A percentile compares a stretch with the other conserved stretches of the same genome.
These are phyloP conservation scores for Siderastrea radians DNA, from an alignment of 92 coral and sea anemone species.

Conservation along the genomic window DNA sequence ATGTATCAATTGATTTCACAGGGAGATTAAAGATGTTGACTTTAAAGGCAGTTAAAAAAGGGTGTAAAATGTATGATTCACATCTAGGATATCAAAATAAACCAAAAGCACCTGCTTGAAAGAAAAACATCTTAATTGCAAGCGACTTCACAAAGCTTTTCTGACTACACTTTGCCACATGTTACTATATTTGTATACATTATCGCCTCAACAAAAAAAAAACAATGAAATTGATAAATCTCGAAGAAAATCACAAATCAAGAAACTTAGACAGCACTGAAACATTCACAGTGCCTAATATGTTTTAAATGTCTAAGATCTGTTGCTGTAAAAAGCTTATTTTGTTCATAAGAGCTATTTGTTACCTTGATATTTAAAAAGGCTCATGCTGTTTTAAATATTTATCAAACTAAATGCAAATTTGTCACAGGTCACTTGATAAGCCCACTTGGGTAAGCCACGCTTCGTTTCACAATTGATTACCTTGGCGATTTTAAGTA, in stretches of 20 bases:
- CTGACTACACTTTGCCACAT: slow-evolving; percentile 17
- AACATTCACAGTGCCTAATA: not conserved
- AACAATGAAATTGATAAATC: not conserved
- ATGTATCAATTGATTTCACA: not conserved
- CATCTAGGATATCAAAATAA: not conserved
- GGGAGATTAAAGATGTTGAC: not conserved
- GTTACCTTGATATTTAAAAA: slow-evolving; percentile 9
- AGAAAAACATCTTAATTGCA: slow-evolving; percentile 6
- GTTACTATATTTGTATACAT: not conserved
- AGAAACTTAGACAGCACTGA: not conserved
- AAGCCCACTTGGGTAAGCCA: slow-evolving; percentile 26
- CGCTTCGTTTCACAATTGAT: slow-evolving; percentile 16
- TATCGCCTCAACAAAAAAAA: not conserved
- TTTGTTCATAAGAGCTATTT: not conserved
- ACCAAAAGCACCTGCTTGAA: slow-evolving; percentile 29
- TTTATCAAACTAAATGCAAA: slow-evolving; percentile 50
- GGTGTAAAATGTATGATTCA: slow-evolving; percentile 4
- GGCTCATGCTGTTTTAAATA: slow-evolving; percentile 35
- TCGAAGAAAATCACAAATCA: not conserved
- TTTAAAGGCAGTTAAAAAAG: not conserved
- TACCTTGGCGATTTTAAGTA: not conserved
- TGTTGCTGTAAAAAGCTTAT: not conserved
- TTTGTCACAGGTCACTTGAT: slow-evolving; percentile 37
- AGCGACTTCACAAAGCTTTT: not conserved
- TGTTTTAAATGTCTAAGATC: not conserved